These are phyloP conservation scores for Myotis findleyi DNA, from an alignment of 2,797 vertebrate species.

Conservation along the genomic window DNA sequence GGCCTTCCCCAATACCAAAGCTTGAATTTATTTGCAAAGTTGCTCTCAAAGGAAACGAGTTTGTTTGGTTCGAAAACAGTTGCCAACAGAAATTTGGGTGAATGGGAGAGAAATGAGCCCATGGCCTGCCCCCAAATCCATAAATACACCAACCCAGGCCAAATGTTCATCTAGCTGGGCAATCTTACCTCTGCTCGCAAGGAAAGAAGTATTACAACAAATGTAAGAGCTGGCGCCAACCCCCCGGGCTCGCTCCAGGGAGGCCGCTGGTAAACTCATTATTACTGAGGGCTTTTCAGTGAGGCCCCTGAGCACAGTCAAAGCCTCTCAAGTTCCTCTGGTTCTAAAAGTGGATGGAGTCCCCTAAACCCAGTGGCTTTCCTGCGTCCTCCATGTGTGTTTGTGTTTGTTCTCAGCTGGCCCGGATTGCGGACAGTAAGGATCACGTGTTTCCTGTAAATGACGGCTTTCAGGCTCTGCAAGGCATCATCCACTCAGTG, in stretches of 20 bases:
- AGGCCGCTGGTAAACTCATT: conserved; percentile 75
- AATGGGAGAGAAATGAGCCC: conserved; percentile 71
- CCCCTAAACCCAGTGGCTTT: background rate
- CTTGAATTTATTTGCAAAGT: conserved; percentile 57
- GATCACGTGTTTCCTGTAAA: conserved; percentile 99
- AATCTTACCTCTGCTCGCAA: conserved; percentile 65
- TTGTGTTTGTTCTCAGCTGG: conserved; percentile 90
- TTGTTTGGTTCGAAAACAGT: conserved; percentile 53
- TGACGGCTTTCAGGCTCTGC: conserved; percentile 96
- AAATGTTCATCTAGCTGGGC: conserved; percentile 56
- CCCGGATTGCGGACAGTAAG: conserved; percentile 97
- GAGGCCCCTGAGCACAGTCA: background rate
- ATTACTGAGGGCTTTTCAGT: background rate
- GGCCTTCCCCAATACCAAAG: background rate
- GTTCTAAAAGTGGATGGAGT: background rate
- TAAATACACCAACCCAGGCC: conserved; percentile 59
- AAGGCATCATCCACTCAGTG: conserved; percentile 97
- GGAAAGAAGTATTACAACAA: conserved; percentile 78
- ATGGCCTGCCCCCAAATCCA: conserved; percentile 64
- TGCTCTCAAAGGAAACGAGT: conserved; percentile 56
- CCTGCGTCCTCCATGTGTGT: background rate
- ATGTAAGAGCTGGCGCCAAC: conserved; percentile 33
- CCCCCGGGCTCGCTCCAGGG: conserved; percentile 44
- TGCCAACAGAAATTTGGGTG: conserved; percentile 68
- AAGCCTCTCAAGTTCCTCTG: background rate